Evolutionary conservation across 2,113 vertebrate genomes (phyloP), one percentile per base, ranked within the genome.

Genomic region (Microcebus ravelobensis): DNA sequence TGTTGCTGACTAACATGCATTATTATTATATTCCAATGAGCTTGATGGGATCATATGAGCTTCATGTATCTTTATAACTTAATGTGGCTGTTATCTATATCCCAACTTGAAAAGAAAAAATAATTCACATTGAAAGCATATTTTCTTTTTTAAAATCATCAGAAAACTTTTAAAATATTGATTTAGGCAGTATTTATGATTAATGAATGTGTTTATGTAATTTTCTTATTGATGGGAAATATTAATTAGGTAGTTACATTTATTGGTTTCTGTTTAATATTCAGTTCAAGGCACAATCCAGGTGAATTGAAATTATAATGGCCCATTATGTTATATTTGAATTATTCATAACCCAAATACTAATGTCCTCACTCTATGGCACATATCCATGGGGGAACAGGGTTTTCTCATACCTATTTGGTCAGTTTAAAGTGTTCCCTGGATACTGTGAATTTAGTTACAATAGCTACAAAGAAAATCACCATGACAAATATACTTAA

Each of bases 401-500:
- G 11, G 45, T 92, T 83, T 95, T 86, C 68, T 92, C 82, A 92
- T 68, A 57, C 2, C 36, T 92, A 79, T 81, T 93, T 74, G 48
- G 61, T 81, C n/a, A 86, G 23, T 93, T 86, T 31, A 82, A 96
- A 89, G n/a, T 55, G 86, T 87, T 93, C 96, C 36, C 68, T 90
- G n/a, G 61, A 80, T 97, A 87, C n/a, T 65, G 42, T 97, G 87
- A 88, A 93, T 68, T 96, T 79, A 1, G 8, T 83, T 92, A 83
- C 31, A 97, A 55, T 45, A 93, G 10, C 14, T 73, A 70, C 83
- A 97, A 97, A 97, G 90, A 95, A 96, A 97, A 98, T 97, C 95
- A 96, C 21, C 68, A 89, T 96, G 97, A 98, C 87, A 98, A 98
- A 98, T 98, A 95, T 71, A 36, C 92, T 93, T 98, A 98, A 96